Base-by-base conservation (phyloP, 2,797 vertebrate genomes). In the Gymnothorax reevesii region DNA sequence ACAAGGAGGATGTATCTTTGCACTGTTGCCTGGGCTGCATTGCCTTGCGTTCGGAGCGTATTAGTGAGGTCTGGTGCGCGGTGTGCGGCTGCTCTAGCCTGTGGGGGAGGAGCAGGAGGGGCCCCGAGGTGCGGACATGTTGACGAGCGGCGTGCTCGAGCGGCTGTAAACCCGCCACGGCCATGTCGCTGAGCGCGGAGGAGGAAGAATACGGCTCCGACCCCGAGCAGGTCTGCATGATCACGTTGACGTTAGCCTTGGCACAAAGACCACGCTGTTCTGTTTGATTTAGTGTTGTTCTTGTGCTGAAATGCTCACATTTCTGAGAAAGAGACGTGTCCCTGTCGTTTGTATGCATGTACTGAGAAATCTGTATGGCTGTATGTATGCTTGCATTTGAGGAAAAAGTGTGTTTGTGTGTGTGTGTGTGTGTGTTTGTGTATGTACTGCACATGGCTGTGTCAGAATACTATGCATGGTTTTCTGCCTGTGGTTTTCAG, bases 161-260 rank as follows among this genome's bases (percentile, higher is more conserved):
- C 93, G 94, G 93, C 94, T 94, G 94, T 96, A 96, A 97, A 95
- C 95, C 93, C 95, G 96, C 94, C 93, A 97, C 98, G 97, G 97
- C 97, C 95, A 97, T 98, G 96, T 97, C 98, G 94, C 96, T 97
- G 94, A 98, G 97, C 93, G 96, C 97, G 89, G 97, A 99, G 91
- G 97, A 99, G 94, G 98, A 98, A 93, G 98, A 98, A 94, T 98
- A 97, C 95, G 97, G 98, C 90, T 98, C 98, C 86, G 97, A 98
- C 93, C 95, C 97, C 90, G 98, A 98, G 94, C 97, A 97, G 97
- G 97, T 97, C 93, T 93, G 96, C 92, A 88, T 90, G 83, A 88
- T 69, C 92, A 89, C 88, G 33, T 27, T 57, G 17, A n/a, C 82
- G 22, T 8, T 79, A 83, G 80, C 10, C 20, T 27, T 8, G 49